Evolutionary conservation across 2,797 vertebrate species (phyloP).

Genomic region (Oceanodroma leucorhoa): DNA sequence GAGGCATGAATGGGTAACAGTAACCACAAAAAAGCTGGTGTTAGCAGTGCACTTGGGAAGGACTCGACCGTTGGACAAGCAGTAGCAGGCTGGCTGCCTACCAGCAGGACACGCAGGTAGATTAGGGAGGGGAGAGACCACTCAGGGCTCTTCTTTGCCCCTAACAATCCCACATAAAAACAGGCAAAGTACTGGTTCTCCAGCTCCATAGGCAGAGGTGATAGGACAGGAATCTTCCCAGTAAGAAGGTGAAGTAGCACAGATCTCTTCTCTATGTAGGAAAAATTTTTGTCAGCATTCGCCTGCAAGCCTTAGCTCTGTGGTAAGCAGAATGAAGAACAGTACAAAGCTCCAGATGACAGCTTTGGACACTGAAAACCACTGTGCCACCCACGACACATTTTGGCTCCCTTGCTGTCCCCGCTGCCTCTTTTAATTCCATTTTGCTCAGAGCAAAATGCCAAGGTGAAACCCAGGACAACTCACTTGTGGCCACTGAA

Average conservation of each 20-base stretch:
- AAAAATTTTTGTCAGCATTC: not conserved
- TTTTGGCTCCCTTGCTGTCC: not conserved
- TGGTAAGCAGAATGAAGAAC: not conserved
- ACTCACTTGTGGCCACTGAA: not conserved
- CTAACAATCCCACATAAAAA: not conserved
- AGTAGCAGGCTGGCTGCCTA: not conserved
- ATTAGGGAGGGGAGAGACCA: not conserved
- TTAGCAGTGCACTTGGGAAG: not conserved
- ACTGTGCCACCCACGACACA: not conserved
- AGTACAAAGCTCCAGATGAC: not conserved
- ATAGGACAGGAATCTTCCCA: not conserved
- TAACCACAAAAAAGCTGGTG: not conserved
- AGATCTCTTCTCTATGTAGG: not conserved
- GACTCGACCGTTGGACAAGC: fast-evolving
- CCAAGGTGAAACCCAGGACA: not conserved
- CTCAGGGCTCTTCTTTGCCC: not conserved
- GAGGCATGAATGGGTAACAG: not conserved
- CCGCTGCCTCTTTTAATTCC: not conserved
- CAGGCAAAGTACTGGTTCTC: not conserved
- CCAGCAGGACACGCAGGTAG: not conserved
- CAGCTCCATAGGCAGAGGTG: not conserved
- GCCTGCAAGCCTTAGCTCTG: not conserved
- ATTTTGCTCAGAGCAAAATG: not conserved
- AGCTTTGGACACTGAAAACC: not conserved
- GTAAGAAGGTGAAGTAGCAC: not conserved